phyloP scores from a whole-genome alignment of 2,797 vertebrate species.

The Salarias fasciatus region DNA sequence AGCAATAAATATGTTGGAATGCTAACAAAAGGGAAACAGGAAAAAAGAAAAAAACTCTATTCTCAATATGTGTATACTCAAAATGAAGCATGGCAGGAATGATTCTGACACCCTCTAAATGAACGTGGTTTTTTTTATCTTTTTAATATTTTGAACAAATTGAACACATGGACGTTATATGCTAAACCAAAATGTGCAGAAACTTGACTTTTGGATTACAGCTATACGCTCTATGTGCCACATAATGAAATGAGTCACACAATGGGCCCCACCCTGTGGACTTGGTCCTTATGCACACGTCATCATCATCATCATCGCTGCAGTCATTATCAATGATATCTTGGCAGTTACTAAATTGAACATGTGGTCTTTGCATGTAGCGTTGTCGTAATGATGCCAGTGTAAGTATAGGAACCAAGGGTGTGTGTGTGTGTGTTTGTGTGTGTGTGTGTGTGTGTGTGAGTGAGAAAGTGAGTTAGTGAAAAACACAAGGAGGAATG shows the following conservation, averaged over 20 bases:
- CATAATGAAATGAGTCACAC: constrained; percentile 38
- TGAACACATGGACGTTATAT: constrained; percentile 49
- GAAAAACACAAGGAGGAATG: constrained; percentile 45
- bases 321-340: constrained; percentile 55
- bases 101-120: constrained; percentile 46
- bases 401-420: constrained; percentile 12
- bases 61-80: constrained; percentile 7
- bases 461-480: constrained; percentile 7
- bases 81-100: constrained; percentile 13
- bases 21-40: not conserved
- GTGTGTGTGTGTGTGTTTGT: no score
- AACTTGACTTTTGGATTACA: constrained; percentile 13
- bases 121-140: constrained; percentile 28
- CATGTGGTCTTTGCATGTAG: constrained; percentile 61
- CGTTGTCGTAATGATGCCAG: constrained; percentile 38
- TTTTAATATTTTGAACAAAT: constrained; percentile 35
- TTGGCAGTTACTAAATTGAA: constrained; percentile 34
- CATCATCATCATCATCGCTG: constrained; percentile 40
- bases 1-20: not conserved
- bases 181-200: constrained; percentile 11
- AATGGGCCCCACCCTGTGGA: constrained; percentile 28
- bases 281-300: constrained; percentile 49
- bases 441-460: not conserved
- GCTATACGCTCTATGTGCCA: constrained; percentile 17
- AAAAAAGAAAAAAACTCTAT: no score